Evolutionary conservation across 2,113 vertebrate species (phyloP), one percentile per base, ranked within the genome.

Genomic region (Gyps fulvus): DNA sequence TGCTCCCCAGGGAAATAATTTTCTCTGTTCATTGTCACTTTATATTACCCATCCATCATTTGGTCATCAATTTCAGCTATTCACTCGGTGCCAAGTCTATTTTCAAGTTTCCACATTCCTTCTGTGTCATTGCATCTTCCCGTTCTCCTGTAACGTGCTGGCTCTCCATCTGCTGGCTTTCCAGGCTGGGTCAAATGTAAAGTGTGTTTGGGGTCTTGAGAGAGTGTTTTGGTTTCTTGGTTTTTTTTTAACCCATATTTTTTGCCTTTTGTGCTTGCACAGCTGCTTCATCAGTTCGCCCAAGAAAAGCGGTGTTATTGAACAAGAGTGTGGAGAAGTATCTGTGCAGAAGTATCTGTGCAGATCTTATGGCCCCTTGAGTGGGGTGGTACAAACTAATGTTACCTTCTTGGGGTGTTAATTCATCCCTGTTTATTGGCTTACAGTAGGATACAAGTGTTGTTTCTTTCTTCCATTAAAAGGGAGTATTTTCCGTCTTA

Each of bases 81-180:
- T 85, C 85, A 57, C 50, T 80, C 4, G 2, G 23, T 93, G 91
- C 87, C 94, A 96, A 95, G 87, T 66, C 89, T 95, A 26, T 95
- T 97, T 97, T 62, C 90, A 95, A 92, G 81, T 91, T 91, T 91
- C 40, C 74, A 58, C 49, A 90, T 94, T 96, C 81, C 87, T 94
- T 83, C 54, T 89, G 43, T 76, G 83, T 89, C 95, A 73, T 22
- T 95, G 86, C 40, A 58, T 82, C 84, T 94, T 89, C 74, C 25
- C 25, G 79, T 83, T 80, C 55, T 91, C n/a, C 54, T 45, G 31
- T 23, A 93, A 72, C 11, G 4, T 61, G 10, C 67, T 73, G 88
- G 50, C 6, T 6, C 74, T 76, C n/a, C 0, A 0, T 52, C 52
- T 92, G 38, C 63, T 79, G 71, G 6, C 19, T 90, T 50, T 83